Conservation (phyloP, 2,888 invertebrate species). For the Cepaea hortensis region DNA sequence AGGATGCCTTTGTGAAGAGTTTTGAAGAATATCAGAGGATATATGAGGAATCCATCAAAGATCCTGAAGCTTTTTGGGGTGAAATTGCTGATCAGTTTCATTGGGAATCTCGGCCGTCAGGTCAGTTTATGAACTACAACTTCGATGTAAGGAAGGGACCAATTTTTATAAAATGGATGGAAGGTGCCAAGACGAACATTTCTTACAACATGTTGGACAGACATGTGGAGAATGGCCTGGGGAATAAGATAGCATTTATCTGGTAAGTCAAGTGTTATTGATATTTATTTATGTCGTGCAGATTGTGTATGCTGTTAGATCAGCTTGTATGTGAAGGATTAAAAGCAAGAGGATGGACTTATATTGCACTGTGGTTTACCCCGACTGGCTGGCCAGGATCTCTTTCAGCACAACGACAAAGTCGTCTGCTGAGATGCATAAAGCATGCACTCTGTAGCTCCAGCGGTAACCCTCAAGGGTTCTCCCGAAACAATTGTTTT, state of each 20-base stretch:
- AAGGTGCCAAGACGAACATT: constrained; percentile 94
- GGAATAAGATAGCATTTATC: constrained; percentile 93
- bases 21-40: constrained; percentile 88
- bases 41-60: constrained; percentile 89
- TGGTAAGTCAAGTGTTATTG: constrained; percentile 84
- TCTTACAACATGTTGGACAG: constrained; percentile 96
- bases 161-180: constrained; percentile 94
- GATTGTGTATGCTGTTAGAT: too few species aligned
- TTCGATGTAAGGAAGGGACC: constrained; percentile 92
- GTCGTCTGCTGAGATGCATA: too few species aligned
- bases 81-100: constrained; percentile 94
- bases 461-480: too few species aligned
- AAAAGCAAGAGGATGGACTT: too few species aligned
- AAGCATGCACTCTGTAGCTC: too few species aligned
- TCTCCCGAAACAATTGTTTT: too few species aligned
- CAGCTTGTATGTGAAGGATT: too few species aligned
- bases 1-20: constrained; percentile 80
- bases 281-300: not conserved
- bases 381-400: too few species aligned
- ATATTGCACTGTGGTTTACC: too few species aligned
- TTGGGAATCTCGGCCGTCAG: constrained; percentile 83
- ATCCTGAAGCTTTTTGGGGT: constrained; percentile 94
- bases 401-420: too few species aligned
- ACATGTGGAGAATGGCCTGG: constrained; percentile 90
- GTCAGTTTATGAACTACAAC: constrained; percentile 90